Percentiles rank a stretch among this genome's conserved stretches.
These are phyloP conservation scores for Lissonota sp. DNA, from an alignment of 2,888 invertebrate species.

Conservation along the genomic window DNA sequence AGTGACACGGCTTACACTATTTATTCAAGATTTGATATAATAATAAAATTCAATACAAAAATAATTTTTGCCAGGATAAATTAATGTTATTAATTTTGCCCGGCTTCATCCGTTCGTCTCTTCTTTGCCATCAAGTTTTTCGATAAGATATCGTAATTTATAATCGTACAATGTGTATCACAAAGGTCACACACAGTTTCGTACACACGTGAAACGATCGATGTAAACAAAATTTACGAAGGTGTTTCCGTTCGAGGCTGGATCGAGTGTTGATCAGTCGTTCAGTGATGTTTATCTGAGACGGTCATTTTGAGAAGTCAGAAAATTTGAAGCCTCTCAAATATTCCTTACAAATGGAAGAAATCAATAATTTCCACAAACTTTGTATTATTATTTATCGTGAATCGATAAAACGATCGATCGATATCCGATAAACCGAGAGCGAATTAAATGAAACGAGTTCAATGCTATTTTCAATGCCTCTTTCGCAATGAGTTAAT, in stretches of 20 bases:
- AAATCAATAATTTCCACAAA: not conserved
- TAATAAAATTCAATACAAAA: too few relatives aligned
- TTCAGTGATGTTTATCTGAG: not conserved
- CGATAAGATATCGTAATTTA: not conserved
- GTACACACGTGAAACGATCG: not conserved
- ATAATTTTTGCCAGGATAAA: not conserved
- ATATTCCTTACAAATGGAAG: not conserved
- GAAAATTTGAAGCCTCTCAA: not conserved
- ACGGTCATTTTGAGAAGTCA: not conserved
- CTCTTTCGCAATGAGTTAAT: not conserved
- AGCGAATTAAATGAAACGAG: not conserved
- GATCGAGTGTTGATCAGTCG: not conserved
- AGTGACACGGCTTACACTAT: too few relatives aligned
- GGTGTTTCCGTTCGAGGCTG: not conserved
- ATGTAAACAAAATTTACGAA: slow-evolving; percentile 3
- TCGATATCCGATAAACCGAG: not conserved
- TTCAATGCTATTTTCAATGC: not conserved
- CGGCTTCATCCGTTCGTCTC: not conserved
- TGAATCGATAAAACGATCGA: not conserved
- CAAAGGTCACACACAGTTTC: not conserved
- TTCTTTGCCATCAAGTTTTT: not conserved
- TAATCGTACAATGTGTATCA: not conserved
- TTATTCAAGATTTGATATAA: too few relatives aligned
- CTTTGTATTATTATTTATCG: not conserved
- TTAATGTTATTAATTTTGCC: not conserved